Base-by-base conservation (phyloP, 1,140 invertebrate genomes). In the Portunus trituberculatus region DNA sequence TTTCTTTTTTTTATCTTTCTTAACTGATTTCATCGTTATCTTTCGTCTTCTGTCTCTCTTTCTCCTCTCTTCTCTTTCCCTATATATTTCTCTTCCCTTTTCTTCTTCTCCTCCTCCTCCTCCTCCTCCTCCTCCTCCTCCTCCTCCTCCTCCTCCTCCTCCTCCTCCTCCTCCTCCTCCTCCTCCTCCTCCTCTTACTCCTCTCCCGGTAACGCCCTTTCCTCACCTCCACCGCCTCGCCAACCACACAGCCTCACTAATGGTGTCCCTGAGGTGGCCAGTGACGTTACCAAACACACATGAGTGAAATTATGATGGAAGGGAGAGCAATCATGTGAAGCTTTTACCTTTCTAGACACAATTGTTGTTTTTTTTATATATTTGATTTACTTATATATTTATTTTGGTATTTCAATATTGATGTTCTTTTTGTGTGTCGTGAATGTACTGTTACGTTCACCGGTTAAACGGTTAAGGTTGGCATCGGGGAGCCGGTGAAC, bases 221-320 rank as follows among this genome's bases (percentile, higher is more conserved):
- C 31, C 91, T 90, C 25, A 7, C n/a, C 32, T 32, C 32, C 86
- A 31, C 89, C 48, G 31, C 89, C 48, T 29, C 10, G n/a, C 0
- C 31, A 20, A 20, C 84, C 84, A 46, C 39, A 87, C 31, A 87
- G 14, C 39, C 84, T 12, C 84, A 10, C 84, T 46, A 32, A 87
- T 87, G 31, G 84, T 76, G 67, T 76, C 67, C 67, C 67, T n/a
- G 67, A 76, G 67, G 67, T 76, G 25, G 67, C 67, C 67, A 59
- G 52, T 10, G 6, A 76, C 45, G 86, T 45, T 88, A 88, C 45
- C 86, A 88, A 88, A 45, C 29, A 45, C 45, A 45, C 31, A 88
- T 4, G n/a, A 88, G 45, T 1, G n/a, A 88, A 2, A 88, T 45
- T 16, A 88, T 88, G 86, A 28, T 10, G 86, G 31, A 28, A 7